Percentiles rank a stretch among this genome's conserved stretches.
These are phyloP conservation scores for Sorex fumeus DNA, from an alignment of 2,113 vertebrate genomes.

Conservation along the genomic window DNA sequence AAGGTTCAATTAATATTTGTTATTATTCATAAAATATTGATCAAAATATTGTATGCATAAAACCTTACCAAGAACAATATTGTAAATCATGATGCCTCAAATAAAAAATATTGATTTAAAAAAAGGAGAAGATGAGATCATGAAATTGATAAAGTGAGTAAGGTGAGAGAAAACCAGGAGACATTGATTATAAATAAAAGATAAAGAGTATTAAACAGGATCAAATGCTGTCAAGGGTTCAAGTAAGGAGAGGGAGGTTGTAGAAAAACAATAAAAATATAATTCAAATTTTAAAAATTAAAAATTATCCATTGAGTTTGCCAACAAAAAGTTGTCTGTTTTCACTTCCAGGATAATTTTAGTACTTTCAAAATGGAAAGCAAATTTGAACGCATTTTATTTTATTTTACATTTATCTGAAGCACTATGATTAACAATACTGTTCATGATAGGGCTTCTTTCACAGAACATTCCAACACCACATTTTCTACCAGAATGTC, in stretches of 20 bases:
- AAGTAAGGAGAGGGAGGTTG: neutral
- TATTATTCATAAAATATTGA: constrained; percentile 26
- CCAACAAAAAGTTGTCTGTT: neutral
- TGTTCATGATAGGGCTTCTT: no score
- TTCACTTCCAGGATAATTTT: neutral
- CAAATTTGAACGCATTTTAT: constrained; percentile 8
- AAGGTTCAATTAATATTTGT: neutral
- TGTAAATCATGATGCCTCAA: no score
- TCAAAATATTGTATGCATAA: neutral
- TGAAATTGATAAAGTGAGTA: neutral
- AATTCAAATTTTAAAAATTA: neutral
- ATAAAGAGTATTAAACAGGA: neutral
- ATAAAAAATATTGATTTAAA: neutral
- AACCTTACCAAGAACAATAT: neutral
- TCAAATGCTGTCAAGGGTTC: neutral
- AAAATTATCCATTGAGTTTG: constrained; percentile 5
- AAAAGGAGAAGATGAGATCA: neutral
- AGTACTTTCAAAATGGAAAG: neutral
- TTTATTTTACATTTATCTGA: neutral
- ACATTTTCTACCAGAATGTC: no score
- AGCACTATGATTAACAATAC: no score
- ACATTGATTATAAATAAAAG: neutral
- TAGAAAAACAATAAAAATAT: no score
- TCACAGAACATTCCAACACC: no score
- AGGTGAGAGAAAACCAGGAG: neutral